Conservation (phyloP, 2,113 vertebrate species). For the Ascaphus truei region DNA sequence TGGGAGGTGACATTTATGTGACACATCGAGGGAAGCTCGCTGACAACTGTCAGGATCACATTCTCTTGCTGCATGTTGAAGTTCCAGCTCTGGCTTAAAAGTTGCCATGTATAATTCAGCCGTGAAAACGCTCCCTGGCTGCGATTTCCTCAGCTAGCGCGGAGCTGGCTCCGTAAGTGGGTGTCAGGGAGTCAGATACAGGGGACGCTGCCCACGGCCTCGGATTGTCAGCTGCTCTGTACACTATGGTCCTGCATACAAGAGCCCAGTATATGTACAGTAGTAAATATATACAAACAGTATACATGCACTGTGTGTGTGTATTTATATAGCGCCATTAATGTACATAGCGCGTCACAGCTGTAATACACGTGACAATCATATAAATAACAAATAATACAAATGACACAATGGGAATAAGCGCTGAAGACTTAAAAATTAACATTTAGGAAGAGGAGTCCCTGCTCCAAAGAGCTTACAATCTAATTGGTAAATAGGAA, state of each 20-base stretch:
- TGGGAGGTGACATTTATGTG: no score
- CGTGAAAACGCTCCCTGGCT: background rate
- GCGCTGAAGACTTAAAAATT: no score
- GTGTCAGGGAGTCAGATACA: no score
- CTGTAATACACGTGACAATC: no score
- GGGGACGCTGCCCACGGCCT: no score
- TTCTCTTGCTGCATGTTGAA: background rate
- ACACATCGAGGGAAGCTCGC: background rate
- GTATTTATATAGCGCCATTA: no score
- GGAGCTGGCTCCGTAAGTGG: background rate
- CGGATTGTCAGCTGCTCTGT: background rate
- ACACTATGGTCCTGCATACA: background rate
- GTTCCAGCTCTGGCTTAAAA: background rate
- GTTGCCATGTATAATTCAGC: constrained; percentile 7
- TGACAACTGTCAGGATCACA: background rate
- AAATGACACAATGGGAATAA: no score
- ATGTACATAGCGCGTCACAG: no score
- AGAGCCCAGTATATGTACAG: background rate
- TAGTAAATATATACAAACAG: background rate
- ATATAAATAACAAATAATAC: no score
- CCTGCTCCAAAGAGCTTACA: no score
- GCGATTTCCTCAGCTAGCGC: background rate
- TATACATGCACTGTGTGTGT: background rate
- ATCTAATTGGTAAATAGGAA: no score
- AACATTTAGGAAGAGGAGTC: no score